These are phyloP conservation scores for Graptemys geographica DNA, from an alignment of 2,797 vertebrate genomes.

Conservation along the genomic window DNA sequence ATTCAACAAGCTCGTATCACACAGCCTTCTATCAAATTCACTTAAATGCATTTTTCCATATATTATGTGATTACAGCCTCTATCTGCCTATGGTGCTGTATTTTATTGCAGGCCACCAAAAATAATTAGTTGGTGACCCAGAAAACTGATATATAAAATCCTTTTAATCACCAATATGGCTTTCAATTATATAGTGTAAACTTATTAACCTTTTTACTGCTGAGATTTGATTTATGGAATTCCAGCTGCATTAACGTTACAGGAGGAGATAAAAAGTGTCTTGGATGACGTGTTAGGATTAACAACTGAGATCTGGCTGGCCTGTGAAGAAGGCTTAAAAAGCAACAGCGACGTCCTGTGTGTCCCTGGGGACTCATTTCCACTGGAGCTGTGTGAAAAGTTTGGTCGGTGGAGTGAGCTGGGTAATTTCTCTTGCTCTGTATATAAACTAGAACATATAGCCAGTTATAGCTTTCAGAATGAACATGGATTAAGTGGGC, in stretches of 20 bases:
- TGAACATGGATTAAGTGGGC: neutral
- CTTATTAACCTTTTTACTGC: conserved; percentile 87
- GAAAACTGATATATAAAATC: conserved; percentile 85
- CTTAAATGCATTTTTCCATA: conserved; percentile 51
- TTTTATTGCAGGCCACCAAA: conserved; percentile 81
- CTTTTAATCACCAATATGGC: conserved; percentile 85
- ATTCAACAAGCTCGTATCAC: conserved; percentile 24
- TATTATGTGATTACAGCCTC: conserved; percentile 71
- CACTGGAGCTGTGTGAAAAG: neutral
- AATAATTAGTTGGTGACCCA: conserved; percentile 86
- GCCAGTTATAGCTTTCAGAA: neutral
- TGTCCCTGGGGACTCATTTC: conserved; percentile 54
- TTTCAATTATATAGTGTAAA: conserved; percentile 85
- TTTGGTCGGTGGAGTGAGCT: conserved; percentile 31
- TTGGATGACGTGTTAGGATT: conserved; percentile 62
- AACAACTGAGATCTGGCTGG: conserved; percentile 64
- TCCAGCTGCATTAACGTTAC: conserved; percentile 77
- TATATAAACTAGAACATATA: conserved; percentile 1
- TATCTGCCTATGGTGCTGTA: conserved; percentile 64
- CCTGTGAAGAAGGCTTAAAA: conserved; percentile 18
- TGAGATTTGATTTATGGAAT: conserved; percentile 83
- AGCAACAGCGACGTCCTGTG: conserved; percentile 26
- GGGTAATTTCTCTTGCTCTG: conserved; percentile 18
- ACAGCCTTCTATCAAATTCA: conserved; percentile 47
- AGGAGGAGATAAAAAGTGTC: conserved; percentile 72